These are phyloP conservation scores for Crocodylus rhombifer DNA, from an alignment of 2,797 vertebrate genomes.

Conservation along the genomic window DNA sequence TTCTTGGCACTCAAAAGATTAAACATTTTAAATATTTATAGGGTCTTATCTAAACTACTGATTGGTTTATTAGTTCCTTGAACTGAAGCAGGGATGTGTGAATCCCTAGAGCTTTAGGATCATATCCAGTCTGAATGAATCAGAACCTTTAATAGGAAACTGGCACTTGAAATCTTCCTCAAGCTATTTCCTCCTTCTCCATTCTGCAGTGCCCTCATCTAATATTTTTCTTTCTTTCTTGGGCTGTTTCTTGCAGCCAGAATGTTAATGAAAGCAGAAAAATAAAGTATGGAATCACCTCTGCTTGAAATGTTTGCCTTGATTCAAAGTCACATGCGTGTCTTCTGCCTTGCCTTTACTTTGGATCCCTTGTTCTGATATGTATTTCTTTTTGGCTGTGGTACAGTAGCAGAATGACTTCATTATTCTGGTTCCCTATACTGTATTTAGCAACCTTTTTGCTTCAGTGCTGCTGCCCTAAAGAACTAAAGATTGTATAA, in stretches of 20 bases:
- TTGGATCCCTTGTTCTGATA: neutral
- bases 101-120: slow-evolving; percentile 73
- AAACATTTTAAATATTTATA: slow-evolving; percentile 80
- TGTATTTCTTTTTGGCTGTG: slow-evolving; percentile 23
- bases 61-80: slow-evolving; percentile 76
- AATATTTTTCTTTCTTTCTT: neutral
- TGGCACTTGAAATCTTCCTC: slow-evolving; percentile 3
- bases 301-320: slow-evolving; percentile 9
- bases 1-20: slow-evolving; percentile 59
- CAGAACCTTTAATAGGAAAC: slow-evolving; percentile 54
- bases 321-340: neutral
- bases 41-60: slow-evolving; percentile 77
- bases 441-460: slow-evolving; percentile 35
- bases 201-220: neutral
- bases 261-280: neutral
- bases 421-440: neutral
- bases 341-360: neutral
- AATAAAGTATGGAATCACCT: neutral
- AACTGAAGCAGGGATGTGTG: slow-evolving; percentile 68
- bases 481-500: neutral
- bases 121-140: slow-evolving; percentile 55
- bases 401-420: slow-evolving; percentile 39
- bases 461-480: slow-evolving; percentile 56
- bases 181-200: neutral
- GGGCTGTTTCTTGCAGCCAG: neutral